Percentiles rank a stretch among this genome's conserved stretches.
These are phyloP conservation scores for Cistogaster globosa DNA, from an alignment of 2,888 invertebrate genomes.

Conservation along the genomic window DNA sequence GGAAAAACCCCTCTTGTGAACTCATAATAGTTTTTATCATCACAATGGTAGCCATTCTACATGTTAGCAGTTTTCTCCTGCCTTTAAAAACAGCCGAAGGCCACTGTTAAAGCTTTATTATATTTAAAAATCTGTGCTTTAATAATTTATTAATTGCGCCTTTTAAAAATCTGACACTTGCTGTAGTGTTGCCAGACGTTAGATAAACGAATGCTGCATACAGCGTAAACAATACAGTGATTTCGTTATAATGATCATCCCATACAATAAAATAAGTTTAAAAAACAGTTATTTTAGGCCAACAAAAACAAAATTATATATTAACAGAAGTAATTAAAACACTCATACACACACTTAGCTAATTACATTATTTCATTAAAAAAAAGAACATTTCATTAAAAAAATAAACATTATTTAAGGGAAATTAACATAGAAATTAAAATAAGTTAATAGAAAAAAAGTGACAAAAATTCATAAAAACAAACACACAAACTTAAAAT, in stretches of 20 bases:
- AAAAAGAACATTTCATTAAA: background rate
- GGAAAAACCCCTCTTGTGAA: too few relatives aligned
- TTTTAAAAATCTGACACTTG: too few relatives aligned
- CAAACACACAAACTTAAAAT: slow-evolving; percentile 20
- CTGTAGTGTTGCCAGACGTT: too few relatives aligned
- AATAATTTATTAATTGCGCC: too few relatives aligned
- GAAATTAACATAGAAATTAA: slow-evolving; percentile 50
- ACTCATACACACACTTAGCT: slow-evolving; percentile 56
- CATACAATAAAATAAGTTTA: slow-evolving; percentile 3
- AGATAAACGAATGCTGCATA: too few relatives aligned
- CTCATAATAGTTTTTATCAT: too few relatives aligned
- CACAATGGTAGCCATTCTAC: too few relatives aligned
- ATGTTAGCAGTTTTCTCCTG: too few relatives aligned
- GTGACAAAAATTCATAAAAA: slow-evolving; percentile 26
- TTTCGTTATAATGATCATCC: background rate
- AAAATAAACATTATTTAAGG: slow-evolving; percentile 15
- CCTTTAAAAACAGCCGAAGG: too few relatives aligned
- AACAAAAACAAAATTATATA: slow-evolving; percentile 4
- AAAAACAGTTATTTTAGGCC: slow-evolving; percentile 11
- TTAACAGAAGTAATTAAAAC: background rate
- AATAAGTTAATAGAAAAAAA: slow-evolving; percentile 50
- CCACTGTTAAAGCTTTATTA: too few relatives aligned
- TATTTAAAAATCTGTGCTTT: too few relatives aligned
- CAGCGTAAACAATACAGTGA: background rate
- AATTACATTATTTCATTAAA: slow-evolving; percentile 67